Evolutionary conservation across 2,113 vertebrate genomes (phyloP), one percentile per base, ranked within the genome.

Genomic region (Ploceus nigricollis): DNA sequence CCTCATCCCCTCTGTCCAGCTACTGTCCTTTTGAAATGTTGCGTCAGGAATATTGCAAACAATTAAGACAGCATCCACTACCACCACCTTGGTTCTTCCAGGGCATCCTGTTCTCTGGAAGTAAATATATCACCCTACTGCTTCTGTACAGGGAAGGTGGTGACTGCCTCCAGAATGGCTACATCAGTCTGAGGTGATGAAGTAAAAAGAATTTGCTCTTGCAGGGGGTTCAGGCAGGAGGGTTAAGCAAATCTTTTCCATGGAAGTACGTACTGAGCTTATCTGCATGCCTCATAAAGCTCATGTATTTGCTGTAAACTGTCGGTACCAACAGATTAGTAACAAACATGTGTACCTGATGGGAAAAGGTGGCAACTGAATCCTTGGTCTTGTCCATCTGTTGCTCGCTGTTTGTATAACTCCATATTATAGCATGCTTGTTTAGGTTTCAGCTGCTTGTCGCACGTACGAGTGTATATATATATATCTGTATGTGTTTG

Each of bases 281-380:
- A 54, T 94, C 51, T 63, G 42, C 39, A 33, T 6, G 54, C 28
- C 82, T 70, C 64, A 86, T 37, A 86, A 72, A 89, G 71, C 76
- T 89, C 51, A 5, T n/a, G 12, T 60, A 39, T 91, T 87, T 87
- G 65, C 69, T 75, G 51, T 60, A 78, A 94, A 79, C 73, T 91
- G 80, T 76, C 18, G 3, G 4, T 57, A 75, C 69, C 82, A 40
- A 82, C 9, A 89, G 83, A 93, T 93, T 90, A 92, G 57, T 96
- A 80, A 92, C 15, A 95, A 94, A 90, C 77, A 73, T 39, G 51
- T 18, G 28, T 42, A 63, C 79, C 80, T 94, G 80, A 90, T 24
- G 7, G 82, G 76, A 83, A 92, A 92, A 94, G 18, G 42, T 33
- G 50, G 90, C 39, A 69, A 80, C 35, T 39, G 61, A 86, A 77